Conservation (phyloP, 2,797 vertebrate species). For the Steatocranus sp. region DNA sequence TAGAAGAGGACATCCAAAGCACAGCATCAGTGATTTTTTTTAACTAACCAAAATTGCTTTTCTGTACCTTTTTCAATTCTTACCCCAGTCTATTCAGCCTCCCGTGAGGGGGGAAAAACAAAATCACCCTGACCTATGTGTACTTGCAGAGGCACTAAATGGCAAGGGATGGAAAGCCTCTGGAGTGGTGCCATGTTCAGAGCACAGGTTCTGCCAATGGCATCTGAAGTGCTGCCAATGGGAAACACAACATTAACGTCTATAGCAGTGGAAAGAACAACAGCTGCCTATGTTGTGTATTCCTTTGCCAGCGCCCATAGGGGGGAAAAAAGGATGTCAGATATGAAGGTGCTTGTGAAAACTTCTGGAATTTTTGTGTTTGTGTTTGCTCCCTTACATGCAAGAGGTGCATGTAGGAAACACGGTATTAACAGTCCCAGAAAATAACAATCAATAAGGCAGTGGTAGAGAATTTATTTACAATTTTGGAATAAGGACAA, state of each 20-base stretch:
- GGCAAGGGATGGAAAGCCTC: slow-evolving; percentile 9
- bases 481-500: neutral
- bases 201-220: slow-evolving; percentile 33
- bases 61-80: slow-evolving; percentile 1
- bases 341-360: slow-evolving; percentile 22
- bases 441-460: neutral
- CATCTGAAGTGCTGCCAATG: slow-evolving; percentile 54
- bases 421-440: neutral
- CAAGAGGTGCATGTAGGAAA: neutral
- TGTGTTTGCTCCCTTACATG: neutral
- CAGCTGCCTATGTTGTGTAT: slow-evolving; percentile 51
- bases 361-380: neutral
- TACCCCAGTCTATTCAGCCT: neutral
- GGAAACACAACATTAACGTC: slow-evolving; percentile 41
- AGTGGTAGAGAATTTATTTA: neutral
- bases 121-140: slow-evolving; percentile 8
- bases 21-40: slow-evolving; percentile 26
- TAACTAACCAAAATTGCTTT: slow-evolving; percentile 11
- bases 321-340: slow-evolving; percentile 17
- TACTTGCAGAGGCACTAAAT: neutral
- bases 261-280: slow-evolving; percentile 37
- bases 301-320: slow-evolving; percentile 26
- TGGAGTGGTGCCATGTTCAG: slow-evolving; percentile 41
- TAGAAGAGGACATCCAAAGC: slow-evolving; percentile 14
- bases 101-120: neutral